Evolutionary conservation across 2,888 invertebrate species (phyloP), one percentile per base, ranked within the genome.

Genomic region (Disparrhopalites patrizii): DNA sequence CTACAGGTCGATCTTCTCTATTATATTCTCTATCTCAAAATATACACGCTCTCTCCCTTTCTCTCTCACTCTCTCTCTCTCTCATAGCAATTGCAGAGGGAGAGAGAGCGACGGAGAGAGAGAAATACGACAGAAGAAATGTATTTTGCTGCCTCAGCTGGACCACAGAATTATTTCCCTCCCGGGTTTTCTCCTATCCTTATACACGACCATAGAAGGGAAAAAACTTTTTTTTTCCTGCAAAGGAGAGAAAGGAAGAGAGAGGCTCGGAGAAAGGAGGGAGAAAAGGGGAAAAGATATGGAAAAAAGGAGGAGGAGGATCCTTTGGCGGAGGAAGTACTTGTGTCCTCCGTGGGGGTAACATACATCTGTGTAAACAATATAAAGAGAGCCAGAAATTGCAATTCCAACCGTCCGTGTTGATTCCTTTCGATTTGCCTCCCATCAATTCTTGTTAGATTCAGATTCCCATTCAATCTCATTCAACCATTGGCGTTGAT

Each of bases 121-220:
- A 51, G n/a, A 54, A 30, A 31, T 55, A 31, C 40, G 62, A 62
- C 43, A 47, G 65, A 62, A 50, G 27, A 27, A 57, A 57, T 47
- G 47, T 55, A 64, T 65, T 63, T 56, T 65, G 66, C 62, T 65
- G 62, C 36, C 65, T 65, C 63, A 65, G 65, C 65, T 66, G 63
- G 65, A 65, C 65, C 65, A 57, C 57, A 64, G 66, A 62, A 66
- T 68, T 68, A 68, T 63, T 66, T 68, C 51, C 33, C 68, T 66
- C 66, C 62, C 58, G 68, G 62, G 68, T 64, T 68, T 68, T 68
- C 60, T 58, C 50, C 50, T 30, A 51, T 54, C 54, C 25, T 20
- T 28, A 15, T 36, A 36, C 7, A 36, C 8, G 36, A 15, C 36
- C 15, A 10, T 36, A 36, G 36, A 10, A 36, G 7, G n/a, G n/a